Percentiles rank a stretch among this genome's conserved stretches.
These are phyloP conservation scores for Scrobipalpa costella DNA, from an alignment of 2,888 invertebrate genomes.

Conservation along the genomic window DNA sequence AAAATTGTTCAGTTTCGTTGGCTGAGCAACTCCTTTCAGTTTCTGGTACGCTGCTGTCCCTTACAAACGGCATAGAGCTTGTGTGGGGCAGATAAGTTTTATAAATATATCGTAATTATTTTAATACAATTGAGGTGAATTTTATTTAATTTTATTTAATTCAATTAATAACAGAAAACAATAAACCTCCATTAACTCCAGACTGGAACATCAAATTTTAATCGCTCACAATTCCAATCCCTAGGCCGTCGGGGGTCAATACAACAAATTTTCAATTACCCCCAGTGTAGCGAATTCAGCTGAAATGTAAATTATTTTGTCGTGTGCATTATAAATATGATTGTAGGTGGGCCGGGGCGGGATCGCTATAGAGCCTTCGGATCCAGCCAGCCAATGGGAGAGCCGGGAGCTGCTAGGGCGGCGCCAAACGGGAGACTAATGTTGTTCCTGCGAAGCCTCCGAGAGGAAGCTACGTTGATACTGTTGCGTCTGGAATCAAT, in stretches of 20 bases:
- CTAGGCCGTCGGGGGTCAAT: slow-evolving; percentile 68
- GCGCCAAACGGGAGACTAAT: slow-evolving; percentile 69
- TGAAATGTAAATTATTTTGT: slow-evolving; percentile 80
- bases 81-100: too few species aligned
- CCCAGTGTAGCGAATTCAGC: slow-evolving; percentile 78
- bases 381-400: slow-evolving; percentile 59
- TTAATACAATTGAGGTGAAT: background rate
- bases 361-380: slow-evolving; percentile 48
- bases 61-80: too few species aligned
- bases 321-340: slow-evolving; percentile 80
- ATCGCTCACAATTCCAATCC: slow-evolving; percentile 59
- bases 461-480: slow-evolving; percentile 48
- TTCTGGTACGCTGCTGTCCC: too few species aligned
- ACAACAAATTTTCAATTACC: slow-evolving; percentile 82
- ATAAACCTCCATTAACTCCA: background rate
- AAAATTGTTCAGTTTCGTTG: too few species aligned
- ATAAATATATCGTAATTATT: too few species aligned
- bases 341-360: slow-evolving; percentile 77
- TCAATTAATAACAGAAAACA: background rate
- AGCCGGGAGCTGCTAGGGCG: slow-evolving; percentile 61
- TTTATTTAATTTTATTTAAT: background rate
- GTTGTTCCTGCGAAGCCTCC: slow-evolving; percentile 76
- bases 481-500: slow-evolving; percentile 19
- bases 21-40: too few species aligned
- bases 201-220: slow-evolving; percentile 34